A percentile compares a stretch with the other conserved stretches of the same genome.
These are phyloP conservation scores for Phragmatobia fuliginosa DNA, from an alignment of 2,888 invertebrate species.

Conservation along the genomic window DNA sequence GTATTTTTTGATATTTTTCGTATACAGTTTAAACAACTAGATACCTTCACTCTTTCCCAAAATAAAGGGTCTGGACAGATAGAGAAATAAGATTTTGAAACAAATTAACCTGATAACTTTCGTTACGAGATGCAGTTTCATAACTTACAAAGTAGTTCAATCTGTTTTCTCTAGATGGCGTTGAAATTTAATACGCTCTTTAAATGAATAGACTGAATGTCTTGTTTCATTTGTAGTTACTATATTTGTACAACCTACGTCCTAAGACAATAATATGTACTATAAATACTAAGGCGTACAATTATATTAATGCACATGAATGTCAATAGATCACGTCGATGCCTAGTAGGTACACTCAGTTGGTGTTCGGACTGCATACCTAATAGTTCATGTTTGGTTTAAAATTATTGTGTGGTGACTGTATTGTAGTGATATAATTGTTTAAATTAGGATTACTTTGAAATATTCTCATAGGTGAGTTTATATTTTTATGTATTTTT, in stretches of 20 bases:
- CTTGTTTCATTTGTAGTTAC: neutral
- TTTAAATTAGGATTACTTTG: neutral
- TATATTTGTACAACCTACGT: neutral
- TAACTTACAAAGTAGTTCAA: neutral
- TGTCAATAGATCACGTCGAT: slow-evolving; percentile 9
- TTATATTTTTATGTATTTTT: neutral
- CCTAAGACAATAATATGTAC: neutral
- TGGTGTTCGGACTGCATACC: slow-evolving; percentile 2
- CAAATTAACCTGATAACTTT: neutral
- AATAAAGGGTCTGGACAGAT: no score
- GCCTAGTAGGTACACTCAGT: slow-evolving; percentile 12
- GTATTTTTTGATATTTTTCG: no score
- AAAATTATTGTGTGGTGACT: slow-evolving; percentile 1
- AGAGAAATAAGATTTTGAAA: no score
- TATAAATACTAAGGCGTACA: slow-evolving; percentile 9
- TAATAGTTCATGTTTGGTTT: slow-evolving; percentile 7
- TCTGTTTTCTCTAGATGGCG: neutral
- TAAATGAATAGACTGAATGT: neutral
- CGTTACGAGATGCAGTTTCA: neutral
- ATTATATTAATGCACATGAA: slow-evolving; percentile 11
- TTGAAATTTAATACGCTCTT: neutral
- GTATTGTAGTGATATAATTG: neutral
- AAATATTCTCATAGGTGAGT: neutral
- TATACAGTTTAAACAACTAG: no score
- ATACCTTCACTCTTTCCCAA: no score